Evolutionary conservation across 92 coral and sea anemone species (phyloP), one percentile per base, ranked within the genome.

Genomic region (Porites divaricata): DNA sequence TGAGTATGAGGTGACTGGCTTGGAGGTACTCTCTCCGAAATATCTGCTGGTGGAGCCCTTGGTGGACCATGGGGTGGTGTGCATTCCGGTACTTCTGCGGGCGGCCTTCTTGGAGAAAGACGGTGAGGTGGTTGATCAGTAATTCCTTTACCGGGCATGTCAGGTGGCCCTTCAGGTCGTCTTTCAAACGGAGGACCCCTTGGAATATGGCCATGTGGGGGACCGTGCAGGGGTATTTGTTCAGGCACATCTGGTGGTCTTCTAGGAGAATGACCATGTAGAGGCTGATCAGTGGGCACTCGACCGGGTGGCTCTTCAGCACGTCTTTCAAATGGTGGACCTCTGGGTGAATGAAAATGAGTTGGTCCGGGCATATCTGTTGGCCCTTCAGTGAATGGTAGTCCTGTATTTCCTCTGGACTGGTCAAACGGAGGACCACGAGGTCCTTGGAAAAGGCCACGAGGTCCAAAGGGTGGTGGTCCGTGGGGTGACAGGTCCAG

Each of bases 161-260:
- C 92, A 45, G 83, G 81, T 72, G 71, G 92, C 16, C 86, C 87
- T n/a, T 68, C 86, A 25, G 71, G 70, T n/a, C 61, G 80, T 62
- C 79, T 62, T 23, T 81, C 57, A 70, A 19, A 6, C 10, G 85
- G 78, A 21, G 80, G 79, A 63, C 89, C 87, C 9, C 41, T 70
- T 16, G 62, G 73, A 9, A 25, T 64, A 25, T 84, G 86, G 41
- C 69, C 48, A 50, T 45, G 51, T 77, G 81, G 70, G 15, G 69
- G 67, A 24, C 57, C n/a, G 20, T 73, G 26, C 2, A 16, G n/a
- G 57, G 70, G 54, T 4, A 17, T 28, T 50, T 53, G 80, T 52
- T 22, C 80, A 35, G 69, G 70, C 22, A 16, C 9, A 76, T 76
- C 68, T 58, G 68, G 24, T 76, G 80, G 68, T 21, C 49, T 64